Conservation (phyloP, 2,113 vertebrate genomes). For the Propithecus coquereli region DNA sequence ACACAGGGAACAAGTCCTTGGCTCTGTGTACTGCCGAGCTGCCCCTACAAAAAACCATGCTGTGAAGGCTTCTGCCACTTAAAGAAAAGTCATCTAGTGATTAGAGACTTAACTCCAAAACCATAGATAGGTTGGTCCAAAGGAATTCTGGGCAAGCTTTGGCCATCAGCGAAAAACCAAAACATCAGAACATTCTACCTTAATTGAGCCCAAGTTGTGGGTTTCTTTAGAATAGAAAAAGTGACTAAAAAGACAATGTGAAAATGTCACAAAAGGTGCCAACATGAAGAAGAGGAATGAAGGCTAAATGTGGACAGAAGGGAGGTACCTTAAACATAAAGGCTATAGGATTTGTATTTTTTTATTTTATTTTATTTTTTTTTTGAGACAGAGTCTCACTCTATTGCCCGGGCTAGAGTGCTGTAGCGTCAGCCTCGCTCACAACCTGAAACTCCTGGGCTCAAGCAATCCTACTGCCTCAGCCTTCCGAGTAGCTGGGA, state of each 20-base stretch:
- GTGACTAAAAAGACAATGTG: background rate
- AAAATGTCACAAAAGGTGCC: background rate
- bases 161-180: background rate
- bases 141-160: background rate
- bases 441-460: too few species aligned
- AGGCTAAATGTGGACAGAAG: background rate
- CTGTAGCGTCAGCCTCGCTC: too few species aligned
- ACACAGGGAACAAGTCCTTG: constrained; percentile 95
- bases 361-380: too few species aligned
- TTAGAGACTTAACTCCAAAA: background rate
- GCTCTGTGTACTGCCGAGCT: constrained; percentile 95
- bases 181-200: background rate
- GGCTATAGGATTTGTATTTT: background rate
- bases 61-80: background rate
- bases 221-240: background rate
- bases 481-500: too few species aligned
- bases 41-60: constrained; percentile 85
- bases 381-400: too few species aligned
- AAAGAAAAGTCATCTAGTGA: background rate
- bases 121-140: background rate
- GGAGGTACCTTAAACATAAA: background rate
- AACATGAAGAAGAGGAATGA: background rate
- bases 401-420: too few species aligned
- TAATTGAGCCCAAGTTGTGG: background rate
- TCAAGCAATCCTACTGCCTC: too few species aligned